Evolutionary conservation across 2,888 invertebrate genomes (phyloP), one percentile per base, ranked within the genome.

Genomic region (Pollenia angustigena): DNA sequence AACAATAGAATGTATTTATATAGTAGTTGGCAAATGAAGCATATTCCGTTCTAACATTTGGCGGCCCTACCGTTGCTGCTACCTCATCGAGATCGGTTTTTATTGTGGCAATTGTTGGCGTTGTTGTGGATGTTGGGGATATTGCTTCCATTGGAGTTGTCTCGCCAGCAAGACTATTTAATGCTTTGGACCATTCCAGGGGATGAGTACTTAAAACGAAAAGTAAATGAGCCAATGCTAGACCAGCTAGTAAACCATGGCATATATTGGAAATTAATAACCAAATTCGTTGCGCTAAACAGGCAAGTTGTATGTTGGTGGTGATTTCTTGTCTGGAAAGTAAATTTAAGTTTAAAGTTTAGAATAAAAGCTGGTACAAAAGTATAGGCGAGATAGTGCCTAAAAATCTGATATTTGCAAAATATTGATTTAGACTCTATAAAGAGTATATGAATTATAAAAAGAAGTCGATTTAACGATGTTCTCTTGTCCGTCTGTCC

Each of bases 231-330:
- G 93, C 93, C 89, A 93, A 88, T 60, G 93, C 93, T 90, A 95
- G 90, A 69, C 95, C 95, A 83, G 94, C 95, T 85, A 95, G 91
- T 86, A 95, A 91, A 74, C 95, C 95, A 90, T 95, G 95, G 89
- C 94, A 95, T 68, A 95, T 93, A 75, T 94, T 94, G 54, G 94
- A 94, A 82, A 95, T 90, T 88, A 94, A 93, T 89, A 94, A 92
- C 94, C 95, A 95, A 90, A 93, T 93, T 91, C 94, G 94, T 92
- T 95, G 95, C 87, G 94, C 92, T 75, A 92, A 90, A 90, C 93
- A 93, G 85, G 93, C 93, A 87, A 93, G 88, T 90, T 93, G 92
- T 50, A 93, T 92, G 80, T 90, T 93, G 82, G 91, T 92, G 74
- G 91, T 90, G 86, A 93, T 92, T 82, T 91, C 91, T 82, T 88